Evolutionary conservation across 2,797 vertebrate species (phyloP), one percentile per base, ranked within the genome.

Genomic region (Leptatherina wallacei): DNA sequence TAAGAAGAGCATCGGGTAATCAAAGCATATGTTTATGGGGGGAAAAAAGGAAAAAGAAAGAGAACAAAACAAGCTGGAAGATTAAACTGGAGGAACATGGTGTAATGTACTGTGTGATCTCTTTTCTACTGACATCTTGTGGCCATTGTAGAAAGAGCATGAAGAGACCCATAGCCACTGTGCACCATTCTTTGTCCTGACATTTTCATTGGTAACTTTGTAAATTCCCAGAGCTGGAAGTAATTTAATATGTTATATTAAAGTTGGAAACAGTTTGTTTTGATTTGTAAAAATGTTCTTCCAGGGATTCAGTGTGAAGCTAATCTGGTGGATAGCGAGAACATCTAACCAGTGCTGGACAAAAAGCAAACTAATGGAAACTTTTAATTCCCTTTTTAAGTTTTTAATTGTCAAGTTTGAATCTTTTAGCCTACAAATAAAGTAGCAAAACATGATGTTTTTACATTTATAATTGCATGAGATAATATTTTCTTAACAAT

Each of bases 1-100:
- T 99, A 95, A 92, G 92, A 75, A 2, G 0, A 67, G 57, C 4
- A 18, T n/a, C 24, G 14, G 12, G 42, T 44, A 30, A 61, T 32
- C 16, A 69, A 47, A 7, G 57, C 13, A 20, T 14, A 13, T 59
- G 30, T 58, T 7, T 13, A 38, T 8, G 3, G 66, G 30, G 30
- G 7, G 29, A 18, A n/a, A 3, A 27, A 42, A 20, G 47, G 3
- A 40, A 44, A 51, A 20, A 57, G 42, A 24, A 65, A 52, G 65
- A 57, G 11, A 35, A 16, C 13, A 42, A 44, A 20, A 44, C 6
- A 20, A 44, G 18, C 18, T 44, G 42, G 42, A 22, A 47, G 6
- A 65, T 56, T 27, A 69, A 78, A 67, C 44, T 66, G 44, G n/a
- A 33, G 27, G n/a, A 18, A 42, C 20, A 54, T 12, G 42, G 24